Base-by-base conservation (phyloP, 2,113 vertebrate genomes). In the Bostrychus sinensis region DNA sequence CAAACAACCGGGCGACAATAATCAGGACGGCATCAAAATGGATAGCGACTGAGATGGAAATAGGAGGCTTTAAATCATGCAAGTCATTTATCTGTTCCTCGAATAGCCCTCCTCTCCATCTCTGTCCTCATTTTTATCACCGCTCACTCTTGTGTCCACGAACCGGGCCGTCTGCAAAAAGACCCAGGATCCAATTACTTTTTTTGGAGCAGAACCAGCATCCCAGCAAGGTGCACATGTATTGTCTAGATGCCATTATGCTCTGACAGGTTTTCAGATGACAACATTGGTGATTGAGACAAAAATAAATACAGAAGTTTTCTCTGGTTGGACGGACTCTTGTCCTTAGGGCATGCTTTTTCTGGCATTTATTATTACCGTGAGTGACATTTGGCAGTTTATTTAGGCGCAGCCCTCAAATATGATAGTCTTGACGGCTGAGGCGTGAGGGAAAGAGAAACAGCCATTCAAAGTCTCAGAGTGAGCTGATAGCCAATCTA, bases 41-140 rank as follows among this genome's bases (percentile, higher is more conserved):
- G 57, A 76, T 60, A 62, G 59, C 13, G 64, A 56, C 42, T 4
- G 20, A 70, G 76, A 70, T 71, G 71, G 70, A 73, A 81, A 72
- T 17, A 57, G 58, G 58, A 59, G 53, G 65, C 55, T 78, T 77
- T 82, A 68, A 86, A 78, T 87, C 79, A 80, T 82, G 77, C 70
- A 73, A 56, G 85, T 69, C 53, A 78, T 75, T 78, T 70, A 72
- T 76, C 69, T 67, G 62, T 22, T 41, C 63, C 51, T 38, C 3
- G 1, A 66, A 78, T 26, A 50, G 77, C 4, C 17, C 66, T 26
- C 60, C 45, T 39, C 26, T 68, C 64, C 64, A 63, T 77, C 67
- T 72, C 66, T 67, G 58, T 46, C 42, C 1, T 61, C 75, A 62
- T 69, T 81, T 68, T 72, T 66, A 66, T 74, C 62, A n/a, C 43